Conservation (phyloP, 2,888 invertebrate species). For the Microchrysa polita region DNA sequence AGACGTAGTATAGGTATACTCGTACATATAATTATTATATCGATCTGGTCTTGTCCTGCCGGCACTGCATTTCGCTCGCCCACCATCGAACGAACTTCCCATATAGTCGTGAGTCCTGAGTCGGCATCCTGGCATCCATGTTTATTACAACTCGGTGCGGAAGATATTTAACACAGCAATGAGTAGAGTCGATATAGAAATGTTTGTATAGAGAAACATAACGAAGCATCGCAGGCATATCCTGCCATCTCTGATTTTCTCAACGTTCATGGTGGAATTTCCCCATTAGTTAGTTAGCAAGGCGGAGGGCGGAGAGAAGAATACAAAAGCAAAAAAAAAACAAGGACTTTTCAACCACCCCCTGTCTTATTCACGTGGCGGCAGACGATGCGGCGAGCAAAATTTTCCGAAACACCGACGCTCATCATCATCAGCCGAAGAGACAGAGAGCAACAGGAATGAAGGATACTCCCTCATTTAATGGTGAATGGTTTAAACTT, state of each 20-base stretch:
- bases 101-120: neutral
- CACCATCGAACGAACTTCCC: neutral
- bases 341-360: slow-evolving; percentile 18
- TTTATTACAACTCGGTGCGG: slow-evolving; percentile 36
- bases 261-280: neutral
- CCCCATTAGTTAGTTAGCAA: slow-evolving; percentile 40
- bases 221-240: neutral
- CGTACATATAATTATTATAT: slow-evolving; percentile 34
- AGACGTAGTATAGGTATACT: slow-evolving; percentile 12
- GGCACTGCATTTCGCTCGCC: slow-evolving; percentile 3
- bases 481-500: too few species aligned
- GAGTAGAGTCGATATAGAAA: slow-evolving; percentile 13
- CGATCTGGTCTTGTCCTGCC: too few species aligned
- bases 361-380: neutral
- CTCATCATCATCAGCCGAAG: slow-evolving; percentile 50
- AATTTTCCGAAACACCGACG: slow-evolving; percentile 47
- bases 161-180: slow-evolving; percentile 43
- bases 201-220: too few species aligned
- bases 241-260: neutral
- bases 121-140: neutral
- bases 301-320: too few species aligned
- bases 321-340: slow-evolving; percentile 22
- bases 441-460: slow-evolving; percentile 23
- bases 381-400: too few species aligned
- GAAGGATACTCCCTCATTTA: neutral